Conservation (phyloP, 2,113 vertebrate species). For the Pantherophis guttatus region DNA sequence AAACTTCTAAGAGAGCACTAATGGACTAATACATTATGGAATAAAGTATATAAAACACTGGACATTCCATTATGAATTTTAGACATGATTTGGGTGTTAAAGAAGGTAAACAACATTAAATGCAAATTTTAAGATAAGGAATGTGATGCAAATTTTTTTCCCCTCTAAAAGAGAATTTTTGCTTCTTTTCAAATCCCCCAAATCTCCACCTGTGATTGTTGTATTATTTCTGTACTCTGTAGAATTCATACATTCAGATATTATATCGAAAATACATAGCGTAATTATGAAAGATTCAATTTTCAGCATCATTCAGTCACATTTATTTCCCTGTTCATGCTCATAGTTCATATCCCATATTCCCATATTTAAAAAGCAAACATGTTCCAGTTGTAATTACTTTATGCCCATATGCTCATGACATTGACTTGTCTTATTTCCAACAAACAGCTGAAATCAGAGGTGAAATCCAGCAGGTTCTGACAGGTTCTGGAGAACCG, state of each 20-base stretch:
- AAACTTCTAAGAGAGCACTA: neutral
- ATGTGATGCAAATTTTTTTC: neutral
- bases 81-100: neutral
- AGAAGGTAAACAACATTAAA: neutral
- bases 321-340: neutral
- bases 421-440: neutral
- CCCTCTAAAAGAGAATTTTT: neutral
- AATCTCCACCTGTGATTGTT: neutral
- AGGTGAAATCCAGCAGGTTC: too few relatives aligned
- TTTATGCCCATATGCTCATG: neutral
- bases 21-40: neutral
- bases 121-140: neutral
- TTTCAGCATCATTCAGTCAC: neutral
- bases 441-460: neutral
- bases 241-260: neutral
- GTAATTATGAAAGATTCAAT: neutral
- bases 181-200: neutral
- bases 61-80: neutral
- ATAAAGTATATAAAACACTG: neutral
- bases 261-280: neutral
- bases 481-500: too few relatives aligned
- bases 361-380: neutral
- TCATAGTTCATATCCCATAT: neutral
- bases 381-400: neutral
- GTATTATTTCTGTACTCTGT: neutral